phyloP scores from a whole-genome alignment of 2,113 vertebrate genomes.

The Paradoxurus hermaphroditus region DNA sequence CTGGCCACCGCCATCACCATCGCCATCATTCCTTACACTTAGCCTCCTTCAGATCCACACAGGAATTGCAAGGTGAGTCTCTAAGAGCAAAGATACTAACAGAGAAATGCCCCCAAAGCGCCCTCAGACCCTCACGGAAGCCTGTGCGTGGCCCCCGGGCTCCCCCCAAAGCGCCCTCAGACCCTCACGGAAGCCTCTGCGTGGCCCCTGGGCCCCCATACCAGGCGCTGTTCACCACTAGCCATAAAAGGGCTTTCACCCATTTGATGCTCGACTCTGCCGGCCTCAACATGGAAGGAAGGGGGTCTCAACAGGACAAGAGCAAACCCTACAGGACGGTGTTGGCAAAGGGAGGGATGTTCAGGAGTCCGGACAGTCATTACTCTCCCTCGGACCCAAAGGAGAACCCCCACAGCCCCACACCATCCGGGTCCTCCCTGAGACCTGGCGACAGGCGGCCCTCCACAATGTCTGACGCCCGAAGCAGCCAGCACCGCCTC shows the following conservation, averaged over 20 bases:
- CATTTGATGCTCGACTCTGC: too few relatives aligned
- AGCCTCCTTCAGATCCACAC: neutral
- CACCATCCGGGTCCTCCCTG: neutral
- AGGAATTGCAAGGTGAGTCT: neutral
- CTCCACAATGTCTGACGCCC: neutral
- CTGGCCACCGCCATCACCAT: too few relatives aligned
- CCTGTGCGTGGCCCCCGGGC: fast-evolving
- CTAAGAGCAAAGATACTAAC: neutral
- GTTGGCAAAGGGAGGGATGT: neutral
- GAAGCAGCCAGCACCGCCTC: neutral
- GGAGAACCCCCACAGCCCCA: neutral
- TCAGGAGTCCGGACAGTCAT: neutral
- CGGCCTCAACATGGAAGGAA: neutral
- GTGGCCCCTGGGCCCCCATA: neutral
- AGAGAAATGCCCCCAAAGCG: neutral
- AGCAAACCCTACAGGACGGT: neutral
- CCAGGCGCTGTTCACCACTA: neutral
- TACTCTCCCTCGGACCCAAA: neutral
- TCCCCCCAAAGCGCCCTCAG: neutral
- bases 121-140: neutral
- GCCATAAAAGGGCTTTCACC: neutral
- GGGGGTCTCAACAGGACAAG: neutral
- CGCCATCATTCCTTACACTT: neutral
- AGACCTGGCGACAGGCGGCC: neutral
- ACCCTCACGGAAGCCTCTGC: fast-evolving